These are phyloP conservation scores for Takifugu bimaculatus DNA, from an alignment of 2,113 vertebrate species.

Conservation along the genomic window DNA sequence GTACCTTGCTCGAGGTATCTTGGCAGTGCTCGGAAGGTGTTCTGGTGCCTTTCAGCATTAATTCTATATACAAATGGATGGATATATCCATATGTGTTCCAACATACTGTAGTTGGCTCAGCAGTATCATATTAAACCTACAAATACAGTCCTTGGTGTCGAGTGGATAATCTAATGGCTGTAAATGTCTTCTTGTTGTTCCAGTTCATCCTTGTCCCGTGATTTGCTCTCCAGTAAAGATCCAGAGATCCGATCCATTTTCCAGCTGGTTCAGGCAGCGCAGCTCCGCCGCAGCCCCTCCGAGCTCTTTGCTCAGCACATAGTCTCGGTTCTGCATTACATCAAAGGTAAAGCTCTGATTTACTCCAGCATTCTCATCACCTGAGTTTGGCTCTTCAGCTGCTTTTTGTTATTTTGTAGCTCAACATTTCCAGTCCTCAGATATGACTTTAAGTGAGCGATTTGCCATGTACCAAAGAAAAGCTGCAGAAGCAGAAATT, in stretches of 20 bases:
- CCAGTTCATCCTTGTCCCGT: conserved; percentile 83
- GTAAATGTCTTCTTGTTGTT: conserved; percentile 1
- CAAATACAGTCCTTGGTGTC: too few species aligned
- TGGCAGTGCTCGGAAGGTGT: too few species aligned
- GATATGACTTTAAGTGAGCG: conserved; percentile 94
- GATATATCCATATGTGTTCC: too few species aligned
- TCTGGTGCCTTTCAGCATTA: too few species aligned
- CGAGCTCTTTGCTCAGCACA: conserved; percentile 95
- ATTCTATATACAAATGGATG: too few species aligned
- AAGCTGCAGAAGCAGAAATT: conserved; percentile 89
- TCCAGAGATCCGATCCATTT: conserved; percentile 93
- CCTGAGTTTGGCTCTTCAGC: neutral
- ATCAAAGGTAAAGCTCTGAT: conserved; percentile 84
- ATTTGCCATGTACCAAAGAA: conserved; percentile 98
- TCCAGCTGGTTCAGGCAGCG: conserved; percentile 91
- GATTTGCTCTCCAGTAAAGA: conserved; percentile 89
- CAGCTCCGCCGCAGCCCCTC: conserved; percentile 91
- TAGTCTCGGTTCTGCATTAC: conserved; percentile 96
- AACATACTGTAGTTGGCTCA: too few species aligned
- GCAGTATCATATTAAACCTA: too few species aligned
- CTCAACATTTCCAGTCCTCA: conserved; percentile 92
- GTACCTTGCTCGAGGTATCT: too few species aligned
- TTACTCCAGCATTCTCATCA: neutral
- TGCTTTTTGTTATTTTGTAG: conserved; percentile 62
- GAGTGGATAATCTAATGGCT: too few species aligned